Conservation (phyloP, 2,113 vertebrate genomes). For the Odontophorus gujanensis region DNA sequence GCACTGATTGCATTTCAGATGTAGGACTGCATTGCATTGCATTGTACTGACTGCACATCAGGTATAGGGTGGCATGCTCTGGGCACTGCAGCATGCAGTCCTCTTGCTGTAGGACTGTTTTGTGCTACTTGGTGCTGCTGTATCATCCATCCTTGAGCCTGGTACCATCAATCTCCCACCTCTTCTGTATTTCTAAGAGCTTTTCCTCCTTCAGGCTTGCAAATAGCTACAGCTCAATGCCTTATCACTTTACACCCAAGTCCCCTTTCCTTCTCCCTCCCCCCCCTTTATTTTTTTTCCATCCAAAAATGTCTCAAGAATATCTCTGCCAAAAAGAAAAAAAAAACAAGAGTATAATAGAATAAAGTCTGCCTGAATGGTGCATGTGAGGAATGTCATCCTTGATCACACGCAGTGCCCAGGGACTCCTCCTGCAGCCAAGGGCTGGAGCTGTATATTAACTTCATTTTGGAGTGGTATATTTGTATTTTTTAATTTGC, state of each 20-base stretch:
- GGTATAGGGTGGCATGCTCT: neutral
- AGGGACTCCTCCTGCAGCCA: neutral
- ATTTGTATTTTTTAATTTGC: neutral
- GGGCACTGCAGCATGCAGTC: accelerated
- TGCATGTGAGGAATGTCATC: neutral
- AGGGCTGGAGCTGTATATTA: neutral
- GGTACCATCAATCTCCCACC: neutral
- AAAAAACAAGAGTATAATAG: neutral
- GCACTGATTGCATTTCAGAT: accelerated
- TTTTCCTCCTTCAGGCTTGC: neutral
- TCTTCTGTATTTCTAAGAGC: neutral
- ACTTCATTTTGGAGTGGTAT: neutral
- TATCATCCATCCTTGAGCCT: neutral
- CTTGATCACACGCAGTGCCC: neutral
- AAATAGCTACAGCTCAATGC: neutral
- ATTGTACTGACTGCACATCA: accelerated
- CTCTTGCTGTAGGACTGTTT: neutral
- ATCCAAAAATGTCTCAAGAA: neutral
- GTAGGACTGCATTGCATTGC: neutral
- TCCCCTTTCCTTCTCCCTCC: neutral
- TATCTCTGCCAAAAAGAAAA: neutral
- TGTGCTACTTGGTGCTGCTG: accelerated
- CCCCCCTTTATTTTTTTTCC: neutral
- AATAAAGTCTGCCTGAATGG: neutral
- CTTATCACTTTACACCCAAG: neutral